Evolutionary conservation across 2,888 invertebrate species (phyloP).

Genomic region (Lingula anatina): DNA sequence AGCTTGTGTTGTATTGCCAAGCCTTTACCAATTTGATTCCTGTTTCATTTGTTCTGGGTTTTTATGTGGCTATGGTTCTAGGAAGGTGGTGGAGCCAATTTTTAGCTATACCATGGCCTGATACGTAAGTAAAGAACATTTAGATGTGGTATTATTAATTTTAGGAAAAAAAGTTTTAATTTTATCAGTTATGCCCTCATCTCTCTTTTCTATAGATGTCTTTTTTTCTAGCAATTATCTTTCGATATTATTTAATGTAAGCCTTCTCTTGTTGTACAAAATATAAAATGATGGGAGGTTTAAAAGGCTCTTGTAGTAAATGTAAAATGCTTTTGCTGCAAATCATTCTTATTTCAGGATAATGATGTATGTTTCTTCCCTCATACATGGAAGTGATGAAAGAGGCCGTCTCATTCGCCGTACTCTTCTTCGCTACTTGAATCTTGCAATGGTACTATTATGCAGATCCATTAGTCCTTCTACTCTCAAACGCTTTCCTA

Average conservation of each 20-base stretch:
- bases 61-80: constrained; percentile 90
- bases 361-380: constrained; percentile 71
- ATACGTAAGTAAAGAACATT: constrained; percentile 54
- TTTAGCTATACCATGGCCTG: constrained; percentile 73
- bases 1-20: constrained; percentile 77
- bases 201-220: too few species aligned
- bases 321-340: too few species aligned
- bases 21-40: constrained; percentile 84
- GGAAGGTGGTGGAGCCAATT: constrained; percentile 90
- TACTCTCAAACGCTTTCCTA: constrained; percentile 59
- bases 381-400: constrained; percentile 61
- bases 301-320: too few species aligned
- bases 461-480: constrained; percentile 62
- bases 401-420: constrained; percentile 60
- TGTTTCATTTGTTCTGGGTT: constrained; percentile 86
- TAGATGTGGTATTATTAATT: neutral
- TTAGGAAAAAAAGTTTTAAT: neutral
- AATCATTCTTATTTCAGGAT: too few species aligned
- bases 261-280: too few species aligned
- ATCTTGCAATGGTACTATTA: constrained; percentile 56
- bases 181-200: too few species aligned
- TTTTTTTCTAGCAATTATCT: neutral
- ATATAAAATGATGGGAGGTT: too few species aligned
- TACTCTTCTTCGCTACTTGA: constrained; percentile 61
- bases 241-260: too few species aligned